Evolutionary conservation across 37 sponge, comb jelly and placozoan genomes (phyloP), one percentile per base, ranked within the genome.

Genomic region (Spongia lamella): DNA sequence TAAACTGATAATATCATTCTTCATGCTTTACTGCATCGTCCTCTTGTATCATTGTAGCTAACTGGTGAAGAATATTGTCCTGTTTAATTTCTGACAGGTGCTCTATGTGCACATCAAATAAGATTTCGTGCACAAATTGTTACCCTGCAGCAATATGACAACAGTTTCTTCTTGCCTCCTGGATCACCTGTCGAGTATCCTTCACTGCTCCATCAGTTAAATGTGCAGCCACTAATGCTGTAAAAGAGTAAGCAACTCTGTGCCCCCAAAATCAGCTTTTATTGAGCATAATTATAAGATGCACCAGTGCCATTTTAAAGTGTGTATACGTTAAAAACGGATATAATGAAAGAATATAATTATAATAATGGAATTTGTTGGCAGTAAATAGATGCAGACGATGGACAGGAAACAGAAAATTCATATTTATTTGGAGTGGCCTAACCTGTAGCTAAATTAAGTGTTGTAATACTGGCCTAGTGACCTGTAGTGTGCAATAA

Each of bases 181-280:
- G 50, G 31, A 90, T 72, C 31, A 84, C 79, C 9, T 51, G 63
- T 15, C 75, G 61, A 22, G 84, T 90, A 62, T 90, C 76, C 56
- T 72, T 79, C 19, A 88, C 89, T 30, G 73, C 39, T 13, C 89
- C 89, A 56, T 88, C 89, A 7, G 89, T 88, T 38, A 88, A 70
- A 36, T 69, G 40, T 17, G 37, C 56, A 68, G 80, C 84, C 37
- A 90, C 74, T n/a, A n/a, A 40, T 81, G 32, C 70, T 90, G 61
- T 52, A 90, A 69, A 4, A 86, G 86, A 27, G 57, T 71, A 19
- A 73, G 61, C 30, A 90, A 62, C 68, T 84, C 82, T 47, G 90
- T 90, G 20, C 86, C 90, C 21, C 90, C 90, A 13, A 90, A 67
- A 38, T 76, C 43, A 30, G 90, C 90, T n/a, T 67, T 17, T 72